Conservation (phyloP, 2,113 vertebrate species). For the Triplophysa siluroides region DNA sequence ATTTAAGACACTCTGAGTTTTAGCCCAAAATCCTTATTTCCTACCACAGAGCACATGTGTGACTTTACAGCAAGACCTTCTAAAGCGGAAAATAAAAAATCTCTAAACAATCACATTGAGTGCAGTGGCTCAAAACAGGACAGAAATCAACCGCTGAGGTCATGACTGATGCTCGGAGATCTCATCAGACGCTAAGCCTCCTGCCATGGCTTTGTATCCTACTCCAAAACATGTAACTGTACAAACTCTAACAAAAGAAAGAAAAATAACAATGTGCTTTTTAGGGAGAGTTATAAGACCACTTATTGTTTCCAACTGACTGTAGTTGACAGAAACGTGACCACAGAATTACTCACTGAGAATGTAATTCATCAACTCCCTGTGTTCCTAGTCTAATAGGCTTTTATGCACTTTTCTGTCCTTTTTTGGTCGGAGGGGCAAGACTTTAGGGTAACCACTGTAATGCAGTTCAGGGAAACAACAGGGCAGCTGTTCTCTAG, state of each 20-base stretch:
- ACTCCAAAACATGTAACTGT: constrained; percentile 36
- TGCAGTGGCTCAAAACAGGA: constrained; percentile 34
- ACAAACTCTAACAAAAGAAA: constrained; percentile 41
- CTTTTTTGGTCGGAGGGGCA: constrained; percentile 22
- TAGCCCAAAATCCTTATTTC: too few relatives aligned
- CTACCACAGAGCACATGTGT: not conserved
- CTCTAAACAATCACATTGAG: constrained; percentile 20
- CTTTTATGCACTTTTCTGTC: constrained; percentile 30
- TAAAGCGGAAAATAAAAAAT: constrained; percentile 34
- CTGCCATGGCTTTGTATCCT: constrained; percentile 47
- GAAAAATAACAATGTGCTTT: constrained; percentile 42
- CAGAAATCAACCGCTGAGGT: constrained; percentile 47
- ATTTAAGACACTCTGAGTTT: too few relatives aligned
- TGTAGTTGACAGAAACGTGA: constrained; percentile 8
- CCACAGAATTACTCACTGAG: not conserved
- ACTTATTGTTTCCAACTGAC: constrained; percentile 17
- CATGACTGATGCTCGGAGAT: constrained; percentile 40
- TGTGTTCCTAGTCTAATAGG: not conserved
- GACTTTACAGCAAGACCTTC: constrained; percentile 30
- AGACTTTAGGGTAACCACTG: constrained; percentile 37
- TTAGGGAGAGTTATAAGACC: constrained; percentile 6
- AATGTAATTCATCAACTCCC: not conserved
- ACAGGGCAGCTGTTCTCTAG: constrained; percentile 50
- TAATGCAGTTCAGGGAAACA: constrained; percentile 47
- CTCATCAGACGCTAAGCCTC: constrained; percentile 44